Conservation (phyloP, 53 echinoderm and acorn worm species). For the Mesocentrotus franciscanus region DNA sequence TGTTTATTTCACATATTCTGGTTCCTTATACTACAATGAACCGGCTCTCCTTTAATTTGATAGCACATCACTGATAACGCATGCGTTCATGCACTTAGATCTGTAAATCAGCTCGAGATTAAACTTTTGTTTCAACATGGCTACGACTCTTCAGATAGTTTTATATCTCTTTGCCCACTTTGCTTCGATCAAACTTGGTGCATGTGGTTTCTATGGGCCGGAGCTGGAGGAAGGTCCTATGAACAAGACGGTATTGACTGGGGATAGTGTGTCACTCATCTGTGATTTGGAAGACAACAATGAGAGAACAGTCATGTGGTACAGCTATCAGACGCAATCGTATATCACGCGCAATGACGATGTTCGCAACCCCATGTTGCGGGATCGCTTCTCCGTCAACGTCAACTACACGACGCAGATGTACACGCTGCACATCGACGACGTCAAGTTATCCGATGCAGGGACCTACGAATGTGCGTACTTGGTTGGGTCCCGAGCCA, state of each 20-base stretch:
- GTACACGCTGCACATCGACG: constrained; percentile 20
- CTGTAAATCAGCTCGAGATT: background rate
- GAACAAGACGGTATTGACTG: constrained; percentile 30
- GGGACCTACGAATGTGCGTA: constrained; percentile 56
- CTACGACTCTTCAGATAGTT: constrained; percentile 3
- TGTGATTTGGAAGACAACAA: constrained; percentile 61
- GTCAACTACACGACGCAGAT: constrained; percentile 60
- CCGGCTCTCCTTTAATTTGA: background rate
- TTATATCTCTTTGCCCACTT: background rate
- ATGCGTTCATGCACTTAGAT: background rate
- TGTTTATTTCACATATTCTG: background rate
- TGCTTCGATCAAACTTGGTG: background rate
- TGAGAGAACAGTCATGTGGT: constrained; percentile 59
- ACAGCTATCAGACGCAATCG: constrained; percentile 58
- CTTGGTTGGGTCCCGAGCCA: background rate
- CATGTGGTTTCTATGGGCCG: constrained; percentile 18
- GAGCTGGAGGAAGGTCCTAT: constrained; percentile 22
- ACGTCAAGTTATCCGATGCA: constrained; percentile 9
- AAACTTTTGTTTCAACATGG: background rate
- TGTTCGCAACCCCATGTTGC: constrained; percentile 56
- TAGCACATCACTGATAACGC: background rate
- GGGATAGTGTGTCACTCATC: constrained; percentile 18
- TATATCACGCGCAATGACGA: constrained; percentile 54
- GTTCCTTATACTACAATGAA: background rate
- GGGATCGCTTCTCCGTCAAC: constrained; percentile 49